Evolutionary conservation across 2,888 invertebrate genomes (phyloP).

Genomic region (Octonoba sinensis): DNA sequence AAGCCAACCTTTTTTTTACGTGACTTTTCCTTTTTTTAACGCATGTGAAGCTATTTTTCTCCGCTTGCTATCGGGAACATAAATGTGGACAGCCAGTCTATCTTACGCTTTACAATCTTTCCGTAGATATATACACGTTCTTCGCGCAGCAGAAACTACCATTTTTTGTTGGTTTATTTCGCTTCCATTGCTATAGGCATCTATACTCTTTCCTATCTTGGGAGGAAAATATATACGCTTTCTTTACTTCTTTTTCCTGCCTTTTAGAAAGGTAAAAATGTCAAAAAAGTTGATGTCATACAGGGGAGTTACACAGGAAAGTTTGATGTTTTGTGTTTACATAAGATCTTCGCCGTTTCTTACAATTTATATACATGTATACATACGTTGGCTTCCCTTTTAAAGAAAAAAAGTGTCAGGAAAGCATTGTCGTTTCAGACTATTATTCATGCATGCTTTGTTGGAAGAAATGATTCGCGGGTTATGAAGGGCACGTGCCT

Average conservation of each 20-base stretch:
- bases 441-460: slow-evolving; percentile 61
- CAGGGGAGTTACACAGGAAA: slow-evolving; percentile 25
- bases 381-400: slow-evolving; percentile 13
- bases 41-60: slow-evolving; percentile 60
- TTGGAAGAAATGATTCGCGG: slow-evolving; percentile 38
- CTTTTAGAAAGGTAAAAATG: slow-evolving; percentile 22
- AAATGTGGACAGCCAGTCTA: slow-evolving; percentile 48
- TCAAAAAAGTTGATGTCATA: slow-evolving; percentile 48
- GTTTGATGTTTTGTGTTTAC: slow-evolving; percentile 57
- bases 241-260: slow-evolving; percentile 9
- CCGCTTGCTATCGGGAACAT: slow-evolving; percentile 28
- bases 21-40: slow-evolving; percentile 38
- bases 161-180: slow-evolving; percentile 22
- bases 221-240: slow-evolving; percentile 21
- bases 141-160: slow-evolving; percentile 12
- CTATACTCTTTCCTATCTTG: slow-evolving; percentile 18
- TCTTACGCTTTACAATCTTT: slow-evolving; percentile 39
- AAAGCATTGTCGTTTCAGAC: slow-evolving; percentile 27
- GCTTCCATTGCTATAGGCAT: slow-evolving; percentile 51
- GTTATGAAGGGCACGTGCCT: slow-evolving; percentile 43
- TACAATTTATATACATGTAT: slow-evolving; percentile 40
- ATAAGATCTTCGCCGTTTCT: slow-evolving; percentile 42
- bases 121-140: slow-evolving; percentile 24
- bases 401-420: slow-evolving; percentile 19
- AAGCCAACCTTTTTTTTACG: slow-evolving; percentile 45